Percentiles rank a stretch among this genome's conserved stretches.
Conservation (phyloP, 2,888 invertebrate genomes). For the Andrena hattorfiana region DNA sequence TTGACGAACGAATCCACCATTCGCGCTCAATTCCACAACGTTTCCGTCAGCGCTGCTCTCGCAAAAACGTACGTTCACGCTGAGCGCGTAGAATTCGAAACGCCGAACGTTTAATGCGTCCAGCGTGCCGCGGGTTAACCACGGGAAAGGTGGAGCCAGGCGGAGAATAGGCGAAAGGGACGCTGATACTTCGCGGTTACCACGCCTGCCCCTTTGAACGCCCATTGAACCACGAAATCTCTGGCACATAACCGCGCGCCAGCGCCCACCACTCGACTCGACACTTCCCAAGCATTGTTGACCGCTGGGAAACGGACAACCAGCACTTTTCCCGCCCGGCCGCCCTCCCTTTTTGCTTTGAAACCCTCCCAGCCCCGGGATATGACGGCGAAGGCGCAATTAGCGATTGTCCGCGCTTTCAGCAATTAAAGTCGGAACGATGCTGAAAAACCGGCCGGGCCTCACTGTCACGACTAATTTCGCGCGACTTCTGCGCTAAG, state of each 20-base stretch:
- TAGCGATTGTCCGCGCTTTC: conserved; percentile 56
- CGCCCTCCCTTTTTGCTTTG: conserved; percentile 33
- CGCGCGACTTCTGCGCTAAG: not conserved
- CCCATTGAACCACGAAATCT: conserved; percentile 54
- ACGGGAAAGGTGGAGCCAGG: not conserved
- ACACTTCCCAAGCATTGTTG: conserved; percentile 59
- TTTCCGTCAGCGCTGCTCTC: too few relatives aligned
- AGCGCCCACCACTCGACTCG: conserved; percentile 43
- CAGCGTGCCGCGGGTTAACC: not conserved
- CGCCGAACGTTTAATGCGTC: conserved; percentile 18
- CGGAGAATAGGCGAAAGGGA: conserved; percentile 5
- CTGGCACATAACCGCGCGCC: conserved; percentile 32
- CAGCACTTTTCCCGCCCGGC: conserved; percentile 29
- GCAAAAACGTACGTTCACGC: not conserved
- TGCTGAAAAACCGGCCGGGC: conserved; percentile 43
- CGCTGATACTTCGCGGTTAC: conserved; percentile 38
- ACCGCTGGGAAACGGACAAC: conserved; percentile 47
- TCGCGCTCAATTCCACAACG: too few relatives aligned
- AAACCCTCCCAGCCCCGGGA: conserved; percentile 26
- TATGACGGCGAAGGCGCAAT: conserved; percentile 47
- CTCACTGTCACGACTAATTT: conserved; percentile 36
- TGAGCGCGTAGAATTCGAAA: not conserved
- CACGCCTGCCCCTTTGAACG: conserved; percentile 48
- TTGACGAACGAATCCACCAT: not conserved
- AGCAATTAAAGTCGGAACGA: conserved; percentile 52